Evolutionary conservation across 2,113 vertebrate genomes (phyloP).

Genomic region (Corythoichthys haematopterus): DNA sequence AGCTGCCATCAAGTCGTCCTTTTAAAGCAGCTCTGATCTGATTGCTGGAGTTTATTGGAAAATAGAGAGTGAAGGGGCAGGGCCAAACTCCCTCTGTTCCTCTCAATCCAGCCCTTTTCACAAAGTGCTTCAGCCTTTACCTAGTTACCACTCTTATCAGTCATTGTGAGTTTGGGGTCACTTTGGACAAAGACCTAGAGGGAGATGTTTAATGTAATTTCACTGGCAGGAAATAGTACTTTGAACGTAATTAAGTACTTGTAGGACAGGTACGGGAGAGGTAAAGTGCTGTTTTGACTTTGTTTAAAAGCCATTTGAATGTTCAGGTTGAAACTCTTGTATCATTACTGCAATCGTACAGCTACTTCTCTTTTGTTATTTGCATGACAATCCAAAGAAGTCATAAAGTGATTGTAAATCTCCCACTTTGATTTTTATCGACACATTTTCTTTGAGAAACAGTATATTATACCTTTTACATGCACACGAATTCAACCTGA

Average conservation of each 20-base stretch:
- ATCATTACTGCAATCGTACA: conserved; percentile 31
- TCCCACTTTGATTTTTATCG: conserved; percentile 5
- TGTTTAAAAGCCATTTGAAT: conserved; percentile 51
- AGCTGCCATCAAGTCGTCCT: conserved; percentile 76
- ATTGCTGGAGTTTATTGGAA: conserved; percentile 79
- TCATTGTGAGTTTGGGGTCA: conserved; percentile 64
- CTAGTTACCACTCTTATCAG: conserved; percentile 75
- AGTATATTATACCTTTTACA: conserved; percentile 31
- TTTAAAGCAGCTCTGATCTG: conserved; percentile 80
- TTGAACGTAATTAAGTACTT: conserved; percentile 62
- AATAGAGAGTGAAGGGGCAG: conserved; percentile 66
- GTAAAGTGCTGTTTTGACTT: conserved; percentile 47
- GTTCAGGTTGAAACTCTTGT: conserved; percentile 14
- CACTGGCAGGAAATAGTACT: conserved; percentile 69
- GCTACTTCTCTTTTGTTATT: conserved; percentile 13
- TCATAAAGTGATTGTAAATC: conserved; percentile 36
- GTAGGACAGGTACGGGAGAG: conserved; percentile 57
- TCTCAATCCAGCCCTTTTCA: conserved; percentile 41
- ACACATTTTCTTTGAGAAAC: conserved; percentile 35
- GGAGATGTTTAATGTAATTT: conserved; percentile 74
- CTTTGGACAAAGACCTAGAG: conserved; percentile 67
- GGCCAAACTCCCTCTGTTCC: conserved; percentile 34
- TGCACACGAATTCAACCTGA: conserved; percentile 20
- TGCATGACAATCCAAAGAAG: conserved; percentile 4
- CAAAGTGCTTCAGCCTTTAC: conserved; percentile 69